These are phyloP conservation scores for Chitala chitala DNA, from an alignment of 2,113 vertebrate genomes.

Conservation along the genomic window DNA sequence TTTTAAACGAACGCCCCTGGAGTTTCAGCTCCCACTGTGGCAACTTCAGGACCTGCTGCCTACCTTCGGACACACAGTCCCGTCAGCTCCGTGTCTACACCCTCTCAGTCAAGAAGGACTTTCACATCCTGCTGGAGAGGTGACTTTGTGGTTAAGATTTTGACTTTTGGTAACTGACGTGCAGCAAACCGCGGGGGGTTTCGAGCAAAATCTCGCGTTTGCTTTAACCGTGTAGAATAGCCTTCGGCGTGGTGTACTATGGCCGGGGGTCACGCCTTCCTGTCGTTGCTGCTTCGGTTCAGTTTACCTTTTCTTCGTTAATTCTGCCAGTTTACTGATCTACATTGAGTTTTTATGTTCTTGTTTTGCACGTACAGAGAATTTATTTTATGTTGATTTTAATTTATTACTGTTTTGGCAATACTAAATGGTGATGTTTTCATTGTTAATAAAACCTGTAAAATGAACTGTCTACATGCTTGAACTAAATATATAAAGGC, in stretches of 20 bases:
- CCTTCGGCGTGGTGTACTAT: constrained; percentile 67
- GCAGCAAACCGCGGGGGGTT: constrained; percentile 67
- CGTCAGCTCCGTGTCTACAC: too few relatives aligned
- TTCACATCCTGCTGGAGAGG: too few relatives aligned
- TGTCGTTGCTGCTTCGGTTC: constrained; percentile 66
- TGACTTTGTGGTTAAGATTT: too few relatives aligned
- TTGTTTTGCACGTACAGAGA: constrained; percentile 83
- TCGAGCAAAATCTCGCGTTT: constrained; percentile 68
- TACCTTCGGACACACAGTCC: too few relatives aligned
- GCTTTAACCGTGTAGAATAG: constrained; percentile 86
- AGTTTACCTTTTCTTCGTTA: constrained; percentile 77
- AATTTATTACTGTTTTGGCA: constrained; percentile 86
- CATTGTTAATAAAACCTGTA: constrained; percentile 94
- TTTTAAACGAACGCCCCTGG: too few relatives aligned
- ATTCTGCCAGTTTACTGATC: constrained; percentile 68
- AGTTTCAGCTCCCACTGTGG: constrained; percentile 32
- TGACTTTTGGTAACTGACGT: too few relatives aligned
- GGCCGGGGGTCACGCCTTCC: constrained; percentile 37
- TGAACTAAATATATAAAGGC: too few relatives aligned
- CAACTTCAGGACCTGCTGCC: constrained; percentile 39
- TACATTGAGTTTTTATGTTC: constrained; percentile 56
- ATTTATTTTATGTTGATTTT: constrained; percentile 62
- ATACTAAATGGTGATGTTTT: constrained; percentile 79
- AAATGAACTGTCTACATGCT: too few relatives aligned
- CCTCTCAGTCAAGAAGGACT: constrained; percentile 64